These are phyloP conservation scores for Ctenoplectra terminalis DNA, from an alignment of 1,140 invertebrate genomes.

Conservation along the genomic window DNA sequence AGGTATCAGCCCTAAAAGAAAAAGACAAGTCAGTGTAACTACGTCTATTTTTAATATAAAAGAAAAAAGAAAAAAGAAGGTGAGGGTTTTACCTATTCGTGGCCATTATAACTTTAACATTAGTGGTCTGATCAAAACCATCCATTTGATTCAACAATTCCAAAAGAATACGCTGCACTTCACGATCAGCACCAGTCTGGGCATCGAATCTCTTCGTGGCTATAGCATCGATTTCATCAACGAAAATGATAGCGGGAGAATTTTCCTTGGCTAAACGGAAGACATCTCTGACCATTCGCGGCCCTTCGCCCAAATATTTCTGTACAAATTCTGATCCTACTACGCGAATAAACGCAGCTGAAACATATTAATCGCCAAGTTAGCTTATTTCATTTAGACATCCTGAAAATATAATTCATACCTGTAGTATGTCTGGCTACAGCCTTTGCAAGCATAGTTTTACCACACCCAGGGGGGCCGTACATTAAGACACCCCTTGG, in stretches of 20 bases:
- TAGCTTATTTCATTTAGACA: slow-evolving; percentile 10
- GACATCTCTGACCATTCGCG: slow-evolving; percentile 99
- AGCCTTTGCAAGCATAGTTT: slow-evolving; percentile 99
- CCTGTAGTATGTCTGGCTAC: slow-evolving; percentile 98
- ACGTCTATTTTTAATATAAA: background rate
- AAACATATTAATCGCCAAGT: slow-evolving; percentile 70
- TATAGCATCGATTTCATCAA: slow-evolving; percentile 99
- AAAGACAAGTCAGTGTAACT: slow-evolving; percentile 43
- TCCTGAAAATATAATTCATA: slow-evolving; percentile 73
- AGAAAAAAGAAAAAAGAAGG: background rate
- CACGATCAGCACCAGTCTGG: slow-evolving; percentile 99
- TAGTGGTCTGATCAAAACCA: slow-evolving; percentile 99
- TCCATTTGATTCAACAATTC: slow-evolving; percentile 99
- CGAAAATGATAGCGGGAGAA: slow-evolving; percentile 99
- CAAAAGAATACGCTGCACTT: slow-evolving; percentile 98
- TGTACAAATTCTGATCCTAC: slow-evolving; percentile 99
- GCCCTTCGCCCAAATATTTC: slow-evolving; percentile 99
- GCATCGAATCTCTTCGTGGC: slow-evolving; percentile 99
- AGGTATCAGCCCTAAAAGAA: slow-evolving; percentile 92
- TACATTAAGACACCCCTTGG: slow-evolving; percentile 99
- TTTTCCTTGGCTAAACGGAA: slow-evolving; percentile 99
- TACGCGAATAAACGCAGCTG: slow-evolving; percentile 98
- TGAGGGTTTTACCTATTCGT: slow-evolving; percentile 88
- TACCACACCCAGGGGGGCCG: slow-evolving; percentile 98
- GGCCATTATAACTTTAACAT: slow-evolving; percentile 99